Conservation (phyloP, 1,140 invertebrate genomes). For the Bombus affinis region DNA sequence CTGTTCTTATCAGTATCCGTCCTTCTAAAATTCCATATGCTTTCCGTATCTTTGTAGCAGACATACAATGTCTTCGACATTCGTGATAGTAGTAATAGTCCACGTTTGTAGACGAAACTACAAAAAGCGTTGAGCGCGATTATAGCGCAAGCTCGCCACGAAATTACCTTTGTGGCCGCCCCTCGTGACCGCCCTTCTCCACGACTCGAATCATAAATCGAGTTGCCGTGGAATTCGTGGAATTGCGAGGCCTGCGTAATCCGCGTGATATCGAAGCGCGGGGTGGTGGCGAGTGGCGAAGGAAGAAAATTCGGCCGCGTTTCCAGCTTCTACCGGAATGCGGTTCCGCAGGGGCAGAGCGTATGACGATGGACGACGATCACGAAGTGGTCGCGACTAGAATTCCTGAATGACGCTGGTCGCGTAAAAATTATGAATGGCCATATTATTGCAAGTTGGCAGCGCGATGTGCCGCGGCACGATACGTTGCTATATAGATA, state of each 20-base stretch:
- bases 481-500: constrained; percentile 65
- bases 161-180: not conserved
- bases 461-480: constrained; percentile 46
- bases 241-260: constrained; percentile 23
- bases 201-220: not conserved
- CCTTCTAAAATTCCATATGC: not conserved
- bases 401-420: constrained; percentile 66
- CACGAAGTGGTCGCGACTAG: not conserved
- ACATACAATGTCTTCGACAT: not conserved
- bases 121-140: not conserved
- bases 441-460: constrained; percentile 74
- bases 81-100: not conserved
- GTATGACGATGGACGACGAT: not conserved
- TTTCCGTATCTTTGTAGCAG: not conserved
- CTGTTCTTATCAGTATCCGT: too few relatives aligned
- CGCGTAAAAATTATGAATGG: constrained; percentile 80
- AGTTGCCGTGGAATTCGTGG: constrained; percentile 8
- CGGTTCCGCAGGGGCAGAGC: not conserved
- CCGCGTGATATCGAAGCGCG: not conserved
- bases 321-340: not conserved
- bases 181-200: not conserved
- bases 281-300: not conserved
- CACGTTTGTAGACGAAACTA: not conserved
- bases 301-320: constrained; percentile 9
- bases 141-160: not conserved